Conservation (phyloP, 1,140 invertebrate genomes). For the Bombus fervidus region DNA sequence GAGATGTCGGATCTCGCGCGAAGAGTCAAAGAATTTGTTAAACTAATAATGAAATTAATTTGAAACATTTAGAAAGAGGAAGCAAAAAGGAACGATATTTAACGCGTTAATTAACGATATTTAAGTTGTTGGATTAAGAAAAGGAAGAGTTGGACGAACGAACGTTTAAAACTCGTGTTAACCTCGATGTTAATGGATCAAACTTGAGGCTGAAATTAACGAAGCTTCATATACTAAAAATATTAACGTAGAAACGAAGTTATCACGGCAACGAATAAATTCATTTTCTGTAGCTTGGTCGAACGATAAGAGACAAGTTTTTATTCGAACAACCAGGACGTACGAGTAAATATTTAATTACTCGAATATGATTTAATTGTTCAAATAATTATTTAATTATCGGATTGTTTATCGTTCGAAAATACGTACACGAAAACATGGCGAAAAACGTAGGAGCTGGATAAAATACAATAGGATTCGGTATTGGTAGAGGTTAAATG, state of each 20-base stretch:
- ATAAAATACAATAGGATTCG: neutral
- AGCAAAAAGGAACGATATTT: too few relatives aligned
- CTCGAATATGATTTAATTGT: neutral
- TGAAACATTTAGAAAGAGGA: too few relatives aligned
- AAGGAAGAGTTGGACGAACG: too few relatives aligned
- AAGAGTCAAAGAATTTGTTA: too few relatives aligned
- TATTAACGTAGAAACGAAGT: too few relatives aligned
- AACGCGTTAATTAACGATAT: too few relatives aligned
- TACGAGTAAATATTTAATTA: neutral
- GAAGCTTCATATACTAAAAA: too few relatives aligned
- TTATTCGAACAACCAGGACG: neutral
- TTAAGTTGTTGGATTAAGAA: too few relatives aligned
- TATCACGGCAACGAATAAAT: neutral
- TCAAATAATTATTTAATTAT: slow-evolving; percentile 1
- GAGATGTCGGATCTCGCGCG: accelerated
- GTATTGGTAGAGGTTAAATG: neutral
- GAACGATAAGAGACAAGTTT: neutral
- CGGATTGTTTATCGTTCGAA: neutral
- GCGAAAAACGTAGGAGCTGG: neutral
- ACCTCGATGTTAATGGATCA: too few relatives aligned
- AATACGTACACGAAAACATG: neutral
- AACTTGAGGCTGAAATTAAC: too few relatives aligned
- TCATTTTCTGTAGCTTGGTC: neutral
- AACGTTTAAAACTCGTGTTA: too few relatives aligned
- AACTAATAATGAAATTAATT: too few relatives aligned